A percentile compares a stretch with the other conserved stretches of the same genome.
phyloP scores from a whole-genome alignment of 2,888 invertebrate genomes.

The Caenorhabditis sp. region DNA sequence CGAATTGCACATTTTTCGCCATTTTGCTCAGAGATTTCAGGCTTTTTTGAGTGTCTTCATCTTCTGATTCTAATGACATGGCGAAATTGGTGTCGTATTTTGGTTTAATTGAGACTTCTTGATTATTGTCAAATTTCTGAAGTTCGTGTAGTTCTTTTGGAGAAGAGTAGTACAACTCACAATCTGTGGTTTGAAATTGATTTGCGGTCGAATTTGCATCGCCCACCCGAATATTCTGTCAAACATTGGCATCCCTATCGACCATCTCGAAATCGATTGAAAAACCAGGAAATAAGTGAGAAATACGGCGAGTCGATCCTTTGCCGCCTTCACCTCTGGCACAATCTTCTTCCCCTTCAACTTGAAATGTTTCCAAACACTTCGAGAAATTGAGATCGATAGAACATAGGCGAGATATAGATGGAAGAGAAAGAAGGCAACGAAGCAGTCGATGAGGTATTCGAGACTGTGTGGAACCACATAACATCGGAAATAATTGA shows the following conservation, averaged over 20 bases:
- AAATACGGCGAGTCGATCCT: slow-evolving; percentile 13
- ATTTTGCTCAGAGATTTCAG: slow-evolving; percentile 16
- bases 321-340: slow-evolving; percentile 8
- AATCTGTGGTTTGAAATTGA: slow-evolving; percentile 39
- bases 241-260: slow-evolving; percentile 14
- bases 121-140: slow-evolving; percentile 32
- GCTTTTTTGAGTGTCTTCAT: slow-evolving; percentile 16
- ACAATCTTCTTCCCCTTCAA: slow-evolving; percentile 18
- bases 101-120: slow-evolving; percentile 22
- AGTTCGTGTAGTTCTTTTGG: neutral
- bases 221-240: slow-evolving; percentile 31
- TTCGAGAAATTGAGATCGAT: slow-evolving; percentile 13
- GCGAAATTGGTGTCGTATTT: slow-evolving; percentile 12
- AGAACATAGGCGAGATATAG: slow-evolving; percentile 30
- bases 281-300: slow-evolving; percentile 34
- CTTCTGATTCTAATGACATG: slow-evolving; percentile 27
- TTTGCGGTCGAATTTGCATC: slow-evolving; percentile 32
- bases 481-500: slow-evolving; percentile 4
- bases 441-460: slow-evolving; percentile 11
- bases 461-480: slow-evolving; percentile 18
- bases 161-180: slow-evolving; percentile 12
- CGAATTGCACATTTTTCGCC: slow-evolving; percentile 15
- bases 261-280: slow-evolving; percentile 24
- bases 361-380: slow-evolving; percentile 24
- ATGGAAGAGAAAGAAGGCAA: slow-evolving; percentile 34